These are phyloP conservation scores for Pinna nobilis DNA, from an alignment of 1,140 invertebrate species.

Conservation along the genomic window DNA sequence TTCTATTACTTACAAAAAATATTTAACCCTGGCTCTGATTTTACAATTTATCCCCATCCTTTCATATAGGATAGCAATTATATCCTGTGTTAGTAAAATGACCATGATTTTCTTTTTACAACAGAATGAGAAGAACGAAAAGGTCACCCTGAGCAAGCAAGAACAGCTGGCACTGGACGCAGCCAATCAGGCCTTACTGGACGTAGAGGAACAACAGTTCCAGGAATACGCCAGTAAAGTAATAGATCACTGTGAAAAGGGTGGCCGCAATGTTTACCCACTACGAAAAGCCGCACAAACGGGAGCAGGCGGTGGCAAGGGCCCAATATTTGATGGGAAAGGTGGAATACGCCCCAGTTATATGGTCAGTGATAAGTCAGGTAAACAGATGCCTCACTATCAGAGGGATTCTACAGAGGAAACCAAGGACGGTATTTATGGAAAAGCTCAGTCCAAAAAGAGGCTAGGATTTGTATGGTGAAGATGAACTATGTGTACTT, in stretches of 20 bases:
- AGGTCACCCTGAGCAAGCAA: conserved; percentile 48
- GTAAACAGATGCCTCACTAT: conserved; percentile 70
- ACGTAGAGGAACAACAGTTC: conserved; percentile 72
- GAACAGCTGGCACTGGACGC: conserved; percentile 62
- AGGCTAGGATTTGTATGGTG: conserved; percentile 73
- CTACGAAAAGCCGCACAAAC: conserved; percentile 67
- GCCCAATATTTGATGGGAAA: conserved; percentile 68
- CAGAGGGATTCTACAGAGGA: conserved; percentile 66
- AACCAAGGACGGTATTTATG: conserved; percentile 66
- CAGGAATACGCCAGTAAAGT: conserved; percentile 73
- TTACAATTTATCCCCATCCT: no score
- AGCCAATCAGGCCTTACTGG: conserved; percentile 64
- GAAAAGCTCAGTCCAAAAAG: conserved; percentile 62
- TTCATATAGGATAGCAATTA: no score
- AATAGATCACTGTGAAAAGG: conserved; percentile 71
- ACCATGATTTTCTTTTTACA: conserved; percentile 10
- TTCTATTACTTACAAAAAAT: no score
- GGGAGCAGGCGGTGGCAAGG: conserved; percentile 68
- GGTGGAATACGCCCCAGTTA: conserved; percentile 72
- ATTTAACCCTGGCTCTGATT: no score
- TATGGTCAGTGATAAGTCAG: conserved; percentile 67
- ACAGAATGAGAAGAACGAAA: conserved; percentile 53
- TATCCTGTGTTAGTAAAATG: no score
- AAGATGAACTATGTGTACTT: not conserved
- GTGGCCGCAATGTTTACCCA: conserved; percentile 72